Conservation (phyloP, 2,888 invertebrate genomes). For the Gasteruption jaculator region DNA sequence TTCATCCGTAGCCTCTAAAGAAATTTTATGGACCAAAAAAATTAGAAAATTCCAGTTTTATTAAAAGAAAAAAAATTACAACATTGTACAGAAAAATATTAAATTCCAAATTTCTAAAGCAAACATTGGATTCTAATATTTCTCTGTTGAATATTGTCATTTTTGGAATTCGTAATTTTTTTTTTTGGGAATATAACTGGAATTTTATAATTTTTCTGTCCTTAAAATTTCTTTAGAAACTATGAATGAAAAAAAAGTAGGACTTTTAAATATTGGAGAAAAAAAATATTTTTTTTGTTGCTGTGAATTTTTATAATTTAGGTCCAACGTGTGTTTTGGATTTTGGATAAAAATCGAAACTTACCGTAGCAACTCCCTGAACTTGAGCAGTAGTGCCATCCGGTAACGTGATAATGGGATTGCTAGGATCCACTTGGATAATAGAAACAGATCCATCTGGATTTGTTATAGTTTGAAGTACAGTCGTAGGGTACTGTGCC, state of each 20-base stretch:
- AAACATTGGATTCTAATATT: no score
- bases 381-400: slow-evolving; percentile 96
- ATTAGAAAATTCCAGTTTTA: no score
- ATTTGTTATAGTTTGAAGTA: slow-evolving; percentile 93
- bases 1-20: no score
- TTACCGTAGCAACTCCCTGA: slow-evolving; percentile 68
- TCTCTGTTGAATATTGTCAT: no score
- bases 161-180: no score
- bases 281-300: neutral
- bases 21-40: no score
- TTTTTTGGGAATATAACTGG: neutral
- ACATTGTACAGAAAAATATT: no score
- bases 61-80: no score
- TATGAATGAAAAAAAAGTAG: slow-evolving; percentile 1
- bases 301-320: neutral
- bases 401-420: slow-evolving; percentile 90
- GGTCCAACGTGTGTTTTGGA: no score
- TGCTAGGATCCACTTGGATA: slow-evolving; percentile 91
- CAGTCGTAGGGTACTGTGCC: slow-evolving; percentile 80
- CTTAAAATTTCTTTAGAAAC: slow-evolving; percentile 28
- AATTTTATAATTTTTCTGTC: slow-evolving; percentile 39
- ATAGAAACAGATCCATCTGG: slow-evolving; percentile 95
- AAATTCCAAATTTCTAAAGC: no score
- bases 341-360: no score
- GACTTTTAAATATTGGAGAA: neutral